These are phyloP conservation scores for Gymnoscelis rufifasciata DNA, from an alignment of 2,888 invertebrate species.

Conservation along the genomic window DNA sequence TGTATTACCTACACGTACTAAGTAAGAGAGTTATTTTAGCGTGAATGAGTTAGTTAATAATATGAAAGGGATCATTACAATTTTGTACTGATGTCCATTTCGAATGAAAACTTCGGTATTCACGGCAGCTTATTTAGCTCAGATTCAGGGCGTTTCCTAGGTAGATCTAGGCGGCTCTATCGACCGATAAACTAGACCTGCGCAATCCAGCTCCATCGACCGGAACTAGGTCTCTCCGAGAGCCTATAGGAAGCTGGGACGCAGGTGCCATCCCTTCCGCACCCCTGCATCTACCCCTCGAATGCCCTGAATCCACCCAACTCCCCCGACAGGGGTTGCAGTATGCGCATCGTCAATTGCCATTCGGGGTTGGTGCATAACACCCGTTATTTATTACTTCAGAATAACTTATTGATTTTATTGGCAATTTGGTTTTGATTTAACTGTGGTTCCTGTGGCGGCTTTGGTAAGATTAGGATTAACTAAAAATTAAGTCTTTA, in stretches of 20 bases:
- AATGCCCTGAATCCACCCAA: background rate
- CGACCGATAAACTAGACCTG: constrained; percentile 28
- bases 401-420: constrained; percentile 6
- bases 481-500: too few relatives aligned
- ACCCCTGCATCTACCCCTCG: constrained; percentile 11
- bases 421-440: constrained; percentile 7
- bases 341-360: constrained; percentile 22
- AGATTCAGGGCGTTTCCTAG: too few relatives aligned
- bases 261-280: constrained; percentile 15
- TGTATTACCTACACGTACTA: too few relatives aligned
- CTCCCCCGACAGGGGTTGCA: constrained; percentile 14
- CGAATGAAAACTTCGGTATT: too few relatives aligned
- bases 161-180: constrained; percentile 19
- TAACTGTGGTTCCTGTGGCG: background rate
- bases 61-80: too few relatives aligned
- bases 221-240: constrained; percentile 22
- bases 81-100: too few relatives aligned
- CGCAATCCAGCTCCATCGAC: constrained; percentile 28
- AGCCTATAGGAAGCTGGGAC: constrained; percentile 31
- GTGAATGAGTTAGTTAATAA: too few relatives aligned
- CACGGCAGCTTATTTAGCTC: too few relatives aligned
- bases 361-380: constrained; percentile 14
- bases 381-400: constrained; percentile 20
- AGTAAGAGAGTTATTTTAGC: too few relatives aligned
- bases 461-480: background rate